Conservation (phyloP, 2,113 vertebrate species). For the Ifrita kowaldi region DNA sequence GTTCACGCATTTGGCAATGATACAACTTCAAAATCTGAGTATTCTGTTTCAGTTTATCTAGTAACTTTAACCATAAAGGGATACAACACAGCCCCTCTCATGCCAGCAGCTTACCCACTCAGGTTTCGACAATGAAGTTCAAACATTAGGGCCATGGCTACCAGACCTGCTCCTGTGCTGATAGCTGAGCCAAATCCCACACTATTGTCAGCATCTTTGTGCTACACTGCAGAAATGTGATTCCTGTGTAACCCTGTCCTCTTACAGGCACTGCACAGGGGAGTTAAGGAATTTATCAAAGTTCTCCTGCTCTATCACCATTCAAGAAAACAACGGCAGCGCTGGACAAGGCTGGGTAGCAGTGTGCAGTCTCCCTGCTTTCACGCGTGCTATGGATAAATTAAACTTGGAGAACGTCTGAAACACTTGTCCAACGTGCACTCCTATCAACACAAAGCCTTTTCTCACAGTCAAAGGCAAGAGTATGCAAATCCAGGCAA, state of each 20-base stretch:
- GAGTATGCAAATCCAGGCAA: background rate
- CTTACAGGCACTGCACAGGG: background rate
- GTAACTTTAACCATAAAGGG: background rate
- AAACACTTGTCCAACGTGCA: background rate
- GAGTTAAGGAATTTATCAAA: background rate
- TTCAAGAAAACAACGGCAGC: background rate
- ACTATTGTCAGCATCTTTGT: background rate
- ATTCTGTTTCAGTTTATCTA: background rate
- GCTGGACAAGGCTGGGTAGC: background rate
- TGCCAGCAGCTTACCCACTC: background rate
- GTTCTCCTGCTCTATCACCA: background rate
- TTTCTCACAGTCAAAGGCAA: background rate
- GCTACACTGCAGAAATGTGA: fast-evolving
- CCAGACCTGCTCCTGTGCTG: background rate
- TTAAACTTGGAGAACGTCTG: background rate
- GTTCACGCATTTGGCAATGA: background rate
- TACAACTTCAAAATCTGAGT: background rate
- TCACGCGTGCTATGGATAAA: background rate
- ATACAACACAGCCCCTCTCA: background rate
- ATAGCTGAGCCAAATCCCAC: background rate
- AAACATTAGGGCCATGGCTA: background rate
- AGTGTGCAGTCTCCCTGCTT: background rate
- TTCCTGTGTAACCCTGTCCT: background rate
- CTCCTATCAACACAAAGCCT: background rate
- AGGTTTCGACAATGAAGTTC: background rate